phyloP scores from a whole-genome alignment of 2,888 invertebrate species.

The Gymnocheta viridis region DNA sequence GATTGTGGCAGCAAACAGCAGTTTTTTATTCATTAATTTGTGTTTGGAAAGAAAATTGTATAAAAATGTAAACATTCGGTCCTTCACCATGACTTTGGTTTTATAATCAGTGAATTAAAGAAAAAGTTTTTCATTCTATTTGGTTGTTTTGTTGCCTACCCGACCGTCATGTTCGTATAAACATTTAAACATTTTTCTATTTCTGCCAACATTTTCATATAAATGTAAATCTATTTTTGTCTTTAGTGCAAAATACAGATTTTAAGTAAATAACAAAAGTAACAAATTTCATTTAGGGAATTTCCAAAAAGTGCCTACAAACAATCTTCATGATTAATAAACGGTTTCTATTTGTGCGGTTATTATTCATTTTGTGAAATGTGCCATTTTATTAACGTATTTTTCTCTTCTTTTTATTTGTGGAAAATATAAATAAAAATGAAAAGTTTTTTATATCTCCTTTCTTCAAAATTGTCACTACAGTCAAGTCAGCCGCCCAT shows the following conservation, averaged over 20 bases:
- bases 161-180: background rate
- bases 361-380: background rate
- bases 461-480: no score
- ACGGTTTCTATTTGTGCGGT: background rate
- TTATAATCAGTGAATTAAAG: constrained; percentile 32
- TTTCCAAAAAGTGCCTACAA: background rate
- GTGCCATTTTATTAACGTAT: no score
- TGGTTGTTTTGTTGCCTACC: background rate
- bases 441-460: no score
- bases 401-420: no score
- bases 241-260: constrained; percentile 8
- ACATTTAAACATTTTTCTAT: background rate
- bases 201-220: constrained; percentile 22
- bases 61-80: constrained; percentile 19
- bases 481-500: no score
- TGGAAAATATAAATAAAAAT: no score
- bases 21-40: constrained; percentile 12
- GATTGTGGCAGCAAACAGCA: background rate
- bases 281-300: background rate
- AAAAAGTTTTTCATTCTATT: constrained; percentile 26
- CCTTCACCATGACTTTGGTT: constrained; percentile 28
- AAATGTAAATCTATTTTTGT: constrained; percentile 24
- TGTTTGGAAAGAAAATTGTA: constrained; percentile 22
- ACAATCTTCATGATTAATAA: background rate
- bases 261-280: background rate